Evolutionary conservation across 2,113 vertebrate genomes (phyloP), one percentile per base, ranked within the genome.

Genomic region (Tringa solitaria): DNA sequence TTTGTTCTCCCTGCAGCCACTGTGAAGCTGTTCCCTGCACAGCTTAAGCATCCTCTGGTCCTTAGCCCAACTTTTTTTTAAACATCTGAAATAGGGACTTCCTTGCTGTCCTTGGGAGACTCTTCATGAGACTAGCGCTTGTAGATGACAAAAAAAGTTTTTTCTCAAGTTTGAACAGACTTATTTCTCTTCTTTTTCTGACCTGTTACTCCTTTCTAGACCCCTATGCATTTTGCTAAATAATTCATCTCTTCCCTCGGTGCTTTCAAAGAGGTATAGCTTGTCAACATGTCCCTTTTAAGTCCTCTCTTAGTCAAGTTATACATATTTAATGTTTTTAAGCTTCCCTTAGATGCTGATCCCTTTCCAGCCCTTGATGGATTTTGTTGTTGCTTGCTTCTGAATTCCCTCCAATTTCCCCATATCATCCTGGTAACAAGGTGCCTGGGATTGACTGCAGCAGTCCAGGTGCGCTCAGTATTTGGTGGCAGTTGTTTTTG

Each of bases 261-360:
- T 92, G 56, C 61, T 91, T 90, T 92, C 95, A 96, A 97, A 96
- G 93, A 95, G 78, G 87, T 95, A 92, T 87, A 92, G 83, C 95
- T 96, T 97, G 92, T 96, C 90, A 96, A 87, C 90, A 94, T 86
- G 57, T 94, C 88, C 32, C 89, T 95, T 96, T 96, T 90, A 96
- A 82, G 84, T 95, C 84, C 81, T 96, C 96, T 89, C 80, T 94
- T 96, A 93, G 72, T 91, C 73, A 93, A 89, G 91, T 89, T 95
- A 96, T 95, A 93, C 93, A 96, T 96, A 93, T 94, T 95, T 96
- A 94, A 97, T 88, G 54, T 90, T 96, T 87, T 93, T 95, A 97
- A 96, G 90, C 84, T 94, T 96, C 73, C 87, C 76, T 95, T 85
- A 95, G 96, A 89, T 93, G 89, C 88, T 95, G 93, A 85, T 93